A percentile compares a stretch with the other conserved stretches of the same genome.
Evolutionary conservation across 2,113 vertebrate species (phyloP).

Genomic region (Dermatemys mawii): DNA sequence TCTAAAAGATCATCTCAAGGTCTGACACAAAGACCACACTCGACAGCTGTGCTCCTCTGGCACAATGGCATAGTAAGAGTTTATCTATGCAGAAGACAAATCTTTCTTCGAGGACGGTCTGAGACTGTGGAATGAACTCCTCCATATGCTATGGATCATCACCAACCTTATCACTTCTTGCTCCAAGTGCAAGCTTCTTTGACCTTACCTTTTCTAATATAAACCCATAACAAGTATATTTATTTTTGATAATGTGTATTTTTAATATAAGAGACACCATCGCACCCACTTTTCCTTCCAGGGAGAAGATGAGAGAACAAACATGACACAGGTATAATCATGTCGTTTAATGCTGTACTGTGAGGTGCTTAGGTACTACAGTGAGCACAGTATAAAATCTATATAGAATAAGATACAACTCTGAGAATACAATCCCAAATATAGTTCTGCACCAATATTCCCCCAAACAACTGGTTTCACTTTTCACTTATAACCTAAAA

Average conservation of each 20-base stretch:
- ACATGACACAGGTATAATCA: neutral
- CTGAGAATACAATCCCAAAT: neutral
- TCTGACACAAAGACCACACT: neutral
- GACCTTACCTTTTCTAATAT: neutral
- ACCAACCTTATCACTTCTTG: neutral
- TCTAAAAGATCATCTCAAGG: neutral
- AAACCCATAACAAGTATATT: neutral
- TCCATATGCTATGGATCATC: neutral
- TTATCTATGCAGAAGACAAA: neutral
- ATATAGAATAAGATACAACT: neutral
- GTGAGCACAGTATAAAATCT: neutral
- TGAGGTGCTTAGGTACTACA: neutral
- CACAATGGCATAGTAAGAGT: neutral
- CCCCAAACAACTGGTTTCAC: neutral
- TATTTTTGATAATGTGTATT: neutral
- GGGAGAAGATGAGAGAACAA: neutral
- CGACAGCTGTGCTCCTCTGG: neutral
- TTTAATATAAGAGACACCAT: neutral
- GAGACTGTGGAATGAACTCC: neutral
- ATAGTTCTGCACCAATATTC: neutral
- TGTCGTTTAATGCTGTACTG: neutral
- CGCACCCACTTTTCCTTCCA: neutral
- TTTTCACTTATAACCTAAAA: neutral
- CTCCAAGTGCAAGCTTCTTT: neutral
- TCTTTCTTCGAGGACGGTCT: neutral